phyloP scores from a whole-genome alignment of 2,113 vertebrate genomes.

The Rhabdornis inornatus region DNA sequence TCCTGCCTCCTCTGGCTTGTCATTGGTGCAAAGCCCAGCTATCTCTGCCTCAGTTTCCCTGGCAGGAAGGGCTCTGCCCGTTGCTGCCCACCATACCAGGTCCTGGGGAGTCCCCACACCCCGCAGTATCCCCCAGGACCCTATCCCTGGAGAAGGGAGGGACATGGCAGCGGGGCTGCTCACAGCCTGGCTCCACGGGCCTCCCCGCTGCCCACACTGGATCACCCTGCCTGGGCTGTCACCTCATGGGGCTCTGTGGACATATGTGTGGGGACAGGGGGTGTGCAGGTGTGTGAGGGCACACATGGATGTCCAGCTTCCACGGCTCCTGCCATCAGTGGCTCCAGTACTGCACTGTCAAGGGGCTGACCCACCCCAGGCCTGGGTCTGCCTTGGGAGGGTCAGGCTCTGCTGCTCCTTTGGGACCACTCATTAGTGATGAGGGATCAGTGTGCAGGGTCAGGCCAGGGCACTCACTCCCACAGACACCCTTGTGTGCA shows the following conservation, averaged over 20 bases:
- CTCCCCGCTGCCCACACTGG: background rate
- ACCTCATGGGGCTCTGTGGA: background rate
- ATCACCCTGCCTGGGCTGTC: background rate
- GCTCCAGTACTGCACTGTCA: background rate
- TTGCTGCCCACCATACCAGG: rapidly evolving
- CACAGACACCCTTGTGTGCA: background rate
- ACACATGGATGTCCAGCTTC: rapidly evolving
- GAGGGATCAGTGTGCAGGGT: background rate
- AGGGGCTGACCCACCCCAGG: background rate
- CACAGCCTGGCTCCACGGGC: rapidly evolving
- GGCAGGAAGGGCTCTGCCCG: background rate
- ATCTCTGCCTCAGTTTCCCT: background rate
- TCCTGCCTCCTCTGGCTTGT: background rate
- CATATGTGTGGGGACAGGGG: background rate
- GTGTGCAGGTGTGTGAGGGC: background rate
- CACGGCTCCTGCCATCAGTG: background rate
- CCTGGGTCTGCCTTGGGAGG: rapidly evolving
- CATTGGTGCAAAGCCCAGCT: background rate
- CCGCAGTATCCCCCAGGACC: rapidly evolving
- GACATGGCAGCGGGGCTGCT: background rate
- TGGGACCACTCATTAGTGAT: too few relatives aligned
- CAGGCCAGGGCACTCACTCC: background rate
- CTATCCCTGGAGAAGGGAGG: background rate
- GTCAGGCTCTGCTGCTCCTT: background rate
- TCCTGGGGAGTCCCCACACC: rapidly evolving